Conservation (phyloP, 2,113 vertebrate species). For the Bambusicola thoracicus region DNA sequence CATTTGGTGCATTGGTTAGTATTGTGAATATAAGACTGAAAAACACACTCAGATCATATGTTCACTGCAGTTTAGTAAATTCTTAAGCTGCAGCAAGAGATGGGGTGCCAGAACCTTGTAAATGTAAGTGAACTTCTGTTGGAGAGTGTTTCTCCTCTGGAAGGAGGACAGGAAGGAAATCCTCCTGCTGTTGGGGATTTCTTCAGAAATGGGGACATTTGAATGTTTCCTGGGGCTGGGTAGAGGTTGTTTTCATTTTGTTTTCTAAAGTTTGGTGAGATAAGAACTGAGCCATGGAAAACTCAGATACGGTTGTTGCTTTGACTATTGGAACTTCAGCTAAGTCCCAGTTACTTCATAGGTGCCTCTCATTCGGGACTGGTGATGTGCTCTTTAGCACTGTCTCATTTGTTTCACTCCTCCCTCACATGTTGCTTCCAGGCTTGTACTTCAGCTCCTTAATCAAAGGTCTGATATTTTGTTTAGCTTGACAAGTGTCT, state of each 20-base stretch:
- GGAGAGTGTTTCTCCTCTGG: background rate
- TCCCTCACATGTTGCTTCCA: fast-evolving
- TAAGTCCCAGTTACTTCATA: background rate
- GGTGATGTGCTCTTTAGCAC: background rate
- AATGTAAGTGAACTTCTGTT: background rate
- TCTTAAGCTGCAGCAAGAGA: background rate
- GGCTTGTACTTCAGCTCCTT: background rate
- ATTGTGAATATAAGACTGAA: background rate
- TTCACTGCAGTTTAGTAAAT: background rate
- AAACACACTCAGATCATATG: background rate
- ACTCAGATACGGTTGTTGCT: background rate
- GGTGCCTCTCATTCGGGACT: background rate
- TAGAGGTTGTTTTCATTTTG: background rate
- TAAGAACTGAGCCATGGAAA: background rate
- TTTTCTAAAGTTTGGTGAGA: background rate
- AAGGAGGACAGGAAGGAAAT: background rate
- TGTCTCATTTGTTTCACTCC: background rate
- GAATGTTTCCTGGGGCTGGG: background rate
- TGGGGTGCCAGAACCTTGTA: background rate
- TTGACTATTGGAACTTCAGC: background rate
- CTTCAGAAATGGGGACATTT: background rate
- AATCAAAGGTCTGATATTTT: background rate
- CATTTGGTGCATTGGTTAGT: background rate
- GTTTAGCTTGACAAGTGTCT: background rate
- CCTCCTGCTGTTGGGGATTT: background rate